A percentile compares a stretch with the other conserved stretches of the same genome.
Conservation (phyloP, 2,888 invertebrate species). For the Lithophane socia region DNA sequence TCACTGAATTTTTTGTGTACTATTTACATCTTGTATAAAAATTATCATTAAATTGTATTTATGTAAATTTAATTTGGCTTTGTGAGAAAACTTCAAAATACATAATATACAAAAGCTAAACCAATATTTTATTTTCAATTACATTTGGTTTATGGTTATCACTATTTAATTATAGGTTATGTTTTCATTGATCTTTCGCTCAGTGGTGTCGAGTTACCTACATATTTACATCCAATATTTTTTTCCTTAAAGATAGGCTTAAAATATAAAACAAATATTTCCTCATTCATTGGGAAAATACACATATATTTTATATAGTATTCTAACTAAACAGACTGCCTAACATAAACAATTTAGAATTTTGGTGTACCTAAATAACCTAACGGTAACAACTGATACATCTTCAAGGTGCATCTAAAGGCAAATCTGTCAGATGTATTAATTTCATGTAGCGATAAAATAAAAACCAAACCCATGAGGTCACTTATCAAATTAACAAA, state of each 20-base stretch:
- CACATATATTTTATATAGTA: background rate
- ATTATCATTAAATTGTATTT: slow-evolving; percentile 89
- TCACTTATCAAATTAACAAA: background rate
- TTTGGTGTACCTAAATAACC: slow-evolving; percentile 18
- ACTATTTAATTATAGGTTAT: slow-evolving; percentile 44
- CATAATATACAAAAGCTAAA: slow-evolving; percentile 89
- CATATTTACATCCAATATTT: slow-evolving; percentile 14
- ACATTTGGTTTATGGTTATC: background rate
- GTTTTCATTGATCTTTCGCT: slow-evolving; percentile 38
- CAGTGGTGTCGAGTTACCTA: background rate
- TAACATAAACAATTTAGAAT: slow-evolving; percentile 22
- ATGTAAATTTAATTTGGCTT: slow-evolving; percentile 90
- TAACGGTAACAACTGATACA: background rate
- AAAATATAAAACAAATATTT: slow-evolving; percentile 19
- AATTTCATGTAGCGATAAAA: background rate
- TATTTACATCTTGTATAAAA: slow-evolving; percentile 89
- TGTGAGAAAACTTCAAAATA: slow-evolving; percentile 90
- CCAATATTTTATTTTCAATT: slow-evolving; percentile 85
- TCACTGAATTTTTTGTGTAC: slow-evolving; percentile 87
- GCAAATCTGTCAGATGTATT: background rate
- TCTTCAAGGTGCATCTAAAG: background rate
- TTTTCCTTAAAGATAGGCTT: slow-evolving; percentile 28
- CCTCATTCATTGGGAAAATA: slow-evolving; percentile 26
- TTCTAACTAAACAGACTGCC: background rate
- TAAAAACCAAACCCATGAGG: background rate